Evolutionary conservation across 2,797 vertebrate genomes (phyloP).

Genomic region (Danio albolineatus): DNA sequence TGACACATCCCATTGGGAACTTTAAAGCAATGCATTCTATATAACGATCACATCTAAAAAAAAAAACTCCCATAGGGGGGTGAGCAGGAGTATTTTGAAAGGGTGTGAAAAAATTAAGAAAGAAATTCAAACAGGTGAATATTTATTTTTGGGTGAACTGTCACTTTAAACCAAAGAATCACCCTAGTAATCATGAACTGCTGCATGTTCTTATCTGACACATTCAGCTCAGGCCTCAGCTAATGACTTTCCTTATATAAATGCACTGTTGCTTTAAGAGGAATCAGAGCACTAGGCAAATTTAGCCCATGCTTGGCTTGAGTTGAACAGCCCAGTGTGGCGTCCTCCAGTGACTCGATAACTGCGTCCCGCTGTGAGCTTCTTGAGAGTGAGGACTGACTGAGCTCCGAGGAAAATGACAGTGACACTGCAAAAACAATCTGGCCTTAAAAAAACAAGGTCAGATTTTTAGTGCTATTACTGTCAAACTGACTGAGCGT

Average conservation of each 20-base stretch:
- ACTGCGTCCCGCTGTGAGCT: constrained; percentile 27
- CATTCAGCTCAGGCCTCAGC: constrained; percentile 1
- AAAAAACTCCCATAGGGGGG: too few relatives aligned
- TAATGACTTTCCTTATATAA: constrained; percentile 4
- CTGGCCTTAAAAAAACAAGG: background rate
- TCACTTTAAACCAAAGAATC: background rate
- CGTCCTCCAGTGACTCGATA: constrained; percentile 24
- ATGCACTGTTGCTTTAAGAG: constrained; percentile 33
- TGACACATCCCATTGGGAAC: too few relatives aligned
- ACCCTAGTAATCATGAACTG: background rate
- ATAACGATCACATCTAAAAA: too few relatives aligned
- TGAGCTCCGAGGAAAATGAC: constrained; percentile 20
- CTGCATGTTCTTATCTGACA: background rate
- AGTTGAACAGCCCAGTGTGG: constrained; percentile 17
- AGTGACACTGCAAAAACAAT: constrained; percentile 30
- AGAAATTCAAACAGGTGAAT: too few relatives aligned
- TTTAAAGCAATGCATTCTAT: too few relatives aligned
- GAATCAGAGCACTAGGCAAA: constrained; percentile 31
- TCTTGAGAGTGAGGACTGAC: constrained; percentile 25
- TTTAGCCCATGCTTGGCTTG: constrained; percentile 35
- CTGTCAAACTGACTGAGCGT: constrained; percentile 17
- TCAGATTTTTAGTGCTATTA: constrained; percentile 24
- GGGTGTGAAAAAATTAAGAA: too few relatives aligned
- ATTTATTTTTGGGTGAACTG: too few relatives aligned
- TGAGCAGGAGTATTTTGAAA: too few relatives aligned